Conservation (phyloP, 2,797 vertebrate genomes). For the Pseudochromis fuscus region DNA sequence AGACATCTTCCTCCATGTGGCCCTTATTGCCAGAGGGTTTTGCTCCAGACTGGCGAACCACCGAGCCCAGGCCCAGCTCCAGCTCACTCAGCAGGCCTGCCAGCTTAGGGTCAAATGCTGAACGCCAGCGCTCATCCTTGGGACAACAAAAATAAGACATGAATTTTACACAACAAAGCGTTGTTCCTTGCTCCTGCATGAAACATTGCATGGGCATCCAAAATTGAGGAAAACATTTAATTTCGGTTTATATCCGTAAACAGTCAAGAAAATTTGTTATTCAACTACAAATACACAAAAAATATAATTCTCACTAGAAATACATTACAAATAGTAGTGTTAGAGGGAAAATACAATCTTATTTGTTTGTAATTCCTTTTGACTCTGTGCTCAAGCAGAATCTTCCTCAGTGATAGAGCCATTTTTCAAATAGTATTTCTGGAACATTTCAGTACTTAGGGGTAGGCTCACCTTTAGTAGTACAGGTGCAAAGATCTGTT, state of each 20-base stretch:
- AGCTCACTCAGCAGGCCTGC: conserved; percentile 93
- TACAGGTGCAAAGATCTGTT: conserved; percentile 92
- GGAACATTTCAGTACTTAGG: background rate
- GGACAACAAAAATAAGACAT: background rate
- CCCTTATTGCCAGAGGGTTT: conserved; percentile 78
- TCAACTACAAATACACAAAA: background rate
- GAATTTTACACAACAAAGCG: background rate
- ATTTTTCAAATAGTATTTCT: background rate
- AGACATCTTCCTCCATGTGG: conserved; percentile 87
- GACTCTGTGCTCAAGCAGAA: background rate
- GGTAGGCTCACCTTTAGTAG: conserved; percentile 88
- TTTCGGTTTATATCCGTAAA: too few relatives aligned
- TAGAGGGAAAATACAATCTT: background rate
- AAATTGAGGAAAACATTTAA: too few relatives aligned
- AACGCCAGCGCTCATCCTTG: conserved; percentile 94
- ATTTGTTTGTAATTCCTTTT: background rate
- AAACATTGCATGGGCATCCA: background rate
- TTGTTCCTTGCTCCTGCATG: background rate
- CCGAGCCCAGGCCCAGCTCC: conserved; percentile 91
- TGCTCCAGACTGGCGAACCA: conserved; percentile 88
- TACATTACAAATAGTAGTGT: background rate
- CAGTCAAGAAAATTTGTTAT: too few relatives aligned
- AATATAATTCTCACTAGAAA: background rate
- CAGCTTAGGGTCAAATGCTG: conserved; percentile 93
- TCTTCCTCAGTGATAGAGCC: background rate